Evolutionary conservation across 2,888 invertebrate species (phyloP).

Genomic region (Plebejus melissa): DNA sequence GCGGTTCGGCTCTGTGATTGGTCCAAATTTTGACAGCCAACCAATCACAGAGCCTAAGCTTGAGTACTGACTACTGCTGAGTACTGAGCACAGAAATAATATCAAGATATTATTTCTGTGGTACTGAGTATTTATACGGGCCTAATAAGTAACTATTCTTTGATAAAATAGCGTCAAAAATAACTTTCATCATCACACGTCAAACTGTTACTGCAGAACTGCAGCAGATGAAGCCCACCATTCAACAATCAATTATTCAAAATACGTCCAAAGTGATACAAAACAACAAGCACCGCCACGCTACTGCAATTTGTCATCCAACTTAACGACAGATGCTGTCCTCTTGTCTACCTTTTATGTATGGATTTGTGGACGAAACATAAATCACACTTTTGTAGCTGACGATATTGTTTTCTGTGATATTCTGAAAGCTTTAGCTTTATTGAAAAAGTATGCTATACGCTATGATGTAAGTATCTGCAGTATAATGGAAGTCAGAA

Average conservation of each 20-base stretch:
- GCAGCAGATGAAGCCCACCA: background rate
- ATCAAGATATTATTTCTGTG: too few species aligned
- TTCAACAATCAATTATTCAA: slow-evolving; percentile 28
- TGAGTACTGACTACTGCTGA: too few species aligned
- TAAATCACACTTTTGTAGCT: slow-evolving; percentile 21
- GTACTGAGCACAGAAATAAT: too few species aligned
- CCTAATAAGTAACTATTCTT: too few species aligned
- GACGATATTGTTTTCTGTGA: slow-evolving; percentile 2
- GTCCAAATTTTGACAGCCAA: too few species aligned
- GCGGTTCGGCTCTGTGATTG: too few species aligned
- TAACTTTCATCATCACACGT: background rate
- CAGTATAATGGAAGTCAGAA: too few species aligned
- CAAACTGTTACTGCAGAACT: background rate
- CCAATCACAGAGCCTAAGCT: too few species aligned
- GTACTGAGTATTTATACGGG: too few species aligned
- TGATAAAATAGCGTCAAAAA: too few species aligned
- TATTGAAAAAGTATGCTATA: background rate
- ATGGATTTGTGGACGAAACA: slow-evolving; percentile 31
- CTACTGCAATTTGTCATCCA: slow-evolving; percentile 56
- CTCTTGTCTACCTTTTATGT: slow-evolving; percentile 46
- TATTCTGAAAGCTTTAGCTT: background rate
- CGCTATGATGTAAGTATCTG: too few species aligned
- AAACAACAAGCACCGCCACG: slow-evolving; percentile 36
- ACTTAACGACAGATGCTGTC: slow-evolving; percentile 53
- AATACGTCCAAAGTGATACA: slow-evolving; percentile 29